These are phyloP conservation scores for Antitype chi DNA, from an alignment of 2,888 invertebrate species.

Conservation along the genomic window DNA sequence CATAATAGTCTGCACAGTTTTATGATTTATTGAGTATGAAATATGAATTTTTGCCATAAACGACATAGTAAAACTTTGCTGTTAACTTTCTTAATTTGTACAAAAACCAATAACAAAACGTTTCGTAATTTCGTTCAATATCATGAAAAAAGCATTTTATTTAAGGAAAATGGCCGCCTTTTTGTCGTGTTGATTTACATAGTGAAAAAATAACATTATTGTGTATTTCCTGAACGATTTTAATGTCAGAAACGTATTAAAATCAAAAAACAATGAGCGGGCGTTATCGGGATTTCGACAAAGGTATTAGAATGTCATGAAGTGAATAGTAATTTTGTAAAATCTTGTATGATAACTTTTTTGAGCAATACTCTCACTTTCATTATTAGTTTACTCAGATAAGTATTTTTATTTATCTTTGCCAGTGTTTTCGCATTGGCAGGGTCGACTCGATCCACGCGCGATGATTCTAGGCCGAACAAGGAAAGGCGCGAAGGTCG, in stretches of 20 bases:
- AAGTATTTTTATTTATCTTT: constrained; percentile 90
- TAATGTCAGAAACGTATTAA: constrained; percentile 41
- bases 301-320: constrained; percentile 83
- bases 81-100: neutral
- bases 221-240: constrained; percentile 33
- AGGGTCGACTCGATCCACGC: constrained; percentile 92
- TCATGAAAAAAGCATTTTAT: constrained; percentile 30
- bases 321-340: constrained; percentile 60
- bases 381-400: constrained; percentile 73
- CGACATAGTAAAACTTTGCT: neutral
- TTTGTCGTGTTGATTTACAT: constrained; percentile 35
- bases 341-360: constrained; percentile 36
- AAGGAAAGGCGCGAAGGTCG: constrained; percentile 70
- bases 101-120: constrained; percentile 47
- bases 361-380: constrained; percentile 45
- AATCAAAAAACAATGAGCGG: constrained; percentile 75
- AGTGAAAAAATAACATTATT: constrained; percentile 28
- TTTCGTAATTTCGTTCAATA: constrained; percentile 29
- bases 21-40: too few relatives aligned
- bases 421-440: constrained; percentile 95
- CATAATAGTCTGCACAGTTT: too few relatives aligned
- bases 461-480: constrained; percentile 89
- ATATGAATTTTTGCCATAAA: fast-evolving
- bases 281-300: constrained; percentile 76
- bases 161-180: constrained; percentile 56